Evolutionary conservation across 2,888 invertebrate species (phyloP).

Genomic region (Cataglyphis rosenhaueri): DNA sequence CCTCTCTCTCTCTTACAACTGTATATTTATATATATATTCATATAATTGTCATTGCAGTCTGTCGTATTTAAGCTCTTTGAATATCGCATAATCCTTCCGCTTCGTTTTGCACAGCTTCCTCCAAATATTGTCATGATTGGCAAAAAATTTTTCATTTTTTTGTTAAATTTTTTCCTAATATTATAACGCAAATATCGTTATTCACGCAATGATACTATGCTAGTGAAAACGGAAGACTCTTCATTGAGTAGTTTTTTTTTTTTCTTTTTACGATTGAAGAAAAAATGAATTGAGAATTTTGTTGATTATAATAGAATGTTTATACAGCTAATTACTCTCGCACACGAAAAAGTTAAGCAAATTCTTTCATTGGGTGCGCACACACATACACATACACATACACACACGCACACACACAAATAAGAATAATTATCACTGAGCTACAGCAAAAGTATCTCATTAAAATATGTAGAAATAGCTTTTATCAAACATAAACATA

Average conservation of each 20-base stretch:
- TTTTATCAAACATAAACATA: conserved; percentile 82
- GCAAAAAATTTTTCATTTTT: conserved; percentile 61
- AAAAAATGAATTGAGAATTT: not conserved
- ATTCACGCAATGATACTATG: conserved; percentile 15
- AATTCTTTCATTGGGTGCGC: conserved; percentile 1
- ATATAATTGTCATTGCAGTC: conserved; percentile 81
- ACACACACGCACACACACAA: conserved; percentile 34
- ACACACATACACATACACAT: not conserved
- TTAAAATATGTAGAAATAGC: conserved; percentile 80
- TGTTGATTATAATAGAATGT: conserved; percentile 9
- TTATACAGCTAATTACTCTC: conserved; percentile 30
- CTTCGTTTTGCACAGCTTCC: conserved; percentile 66
- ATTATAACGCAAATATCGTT: conserved; percentile 24
- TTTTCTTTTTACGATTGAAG: not conserved
- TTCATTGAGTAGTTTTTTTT: conserved; percentile 21
- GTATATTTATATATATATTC: conserved; percentile 67
- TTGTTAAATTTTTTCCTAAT: conserved; percentile 33
- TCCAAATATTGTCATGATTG: conserved; percentile 80
- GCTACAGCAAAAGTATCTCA: conserved; percentile 70
- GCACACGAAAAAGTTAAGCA: conserved; percentile 35
- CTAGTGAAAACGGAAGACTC: conserved; percentile 58
- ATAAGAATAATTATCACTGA: conserved; percentile 70
- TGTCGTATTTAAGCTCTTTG: conserved; percentile 81
- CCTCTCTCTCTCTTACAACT: conserved; percentile 41
- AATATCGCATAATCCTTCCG: conserved; percentile 74